These are phyloP conservation scores for Argya squamiceps DNA, from an alignment of 2,797 vertebrate genomes.

Conservation along the genomic window DNA sequence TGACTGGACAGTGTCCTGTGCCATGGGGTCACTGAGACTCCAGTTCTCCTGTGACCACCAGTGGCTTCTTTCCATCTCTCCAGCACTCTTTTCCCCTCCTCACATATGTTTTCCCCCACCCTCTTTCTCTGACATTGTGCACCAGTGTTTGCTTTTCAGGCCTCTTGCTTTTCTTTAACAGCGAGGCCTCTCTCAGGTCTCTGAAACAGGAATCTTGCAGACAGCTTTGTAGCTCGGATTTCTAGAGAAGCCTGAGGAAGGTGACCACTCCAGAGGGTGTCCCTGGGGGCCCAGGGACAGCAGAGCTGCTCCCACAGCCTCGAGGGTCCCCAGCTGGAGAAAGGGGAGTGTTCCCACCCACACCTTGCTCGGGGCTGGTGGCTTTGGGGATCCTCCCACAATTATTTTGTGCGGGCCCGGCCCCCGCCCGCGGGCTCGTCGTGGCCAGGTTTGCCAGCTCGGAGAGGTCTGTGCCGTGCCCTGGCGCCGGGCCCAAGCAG, in stretches of 20 bases:
- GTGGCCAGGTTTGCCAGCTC: neutral
- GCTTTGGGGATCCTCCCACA: accelerated
- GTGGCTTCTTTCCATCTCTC: accelerated
- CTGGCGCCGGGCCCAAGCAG: neutral
- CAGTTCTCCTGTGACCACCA: neutral
- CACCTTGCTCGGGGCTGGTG: neutral
- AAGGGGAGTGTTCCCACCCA: neutral
- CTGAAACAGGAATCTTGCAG: accelerated
- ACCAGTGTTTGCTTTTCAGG: neutral
- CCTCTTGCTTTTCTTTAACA: neutral
- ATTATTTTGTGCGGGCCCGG: accelerated
- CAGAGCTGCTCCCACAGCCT: neutral
- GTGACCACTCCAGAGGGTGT: accelerated
- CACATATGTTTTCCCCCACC: neutral
- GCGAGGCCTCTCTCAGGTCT: accelerated
- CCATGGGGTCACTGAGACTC: neutral
- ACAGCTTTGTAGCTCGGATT: neutral
- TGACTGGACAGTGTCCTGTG: neutral
- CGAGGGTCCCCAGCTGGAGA: neutral
- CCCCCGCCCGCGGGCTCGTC: accelerated
- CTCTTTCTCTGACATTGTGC: neutral
- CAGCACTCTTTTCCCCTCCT: neutral
- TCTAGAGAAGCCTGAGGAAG: neutral
- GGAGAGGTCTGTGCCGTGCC: neutral
- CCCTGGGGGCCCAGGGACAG: neutral